phyloP scores from a whole-genome alignment of 2,113 vertebrate species.

The Tachysurus vachellii region DNA sequence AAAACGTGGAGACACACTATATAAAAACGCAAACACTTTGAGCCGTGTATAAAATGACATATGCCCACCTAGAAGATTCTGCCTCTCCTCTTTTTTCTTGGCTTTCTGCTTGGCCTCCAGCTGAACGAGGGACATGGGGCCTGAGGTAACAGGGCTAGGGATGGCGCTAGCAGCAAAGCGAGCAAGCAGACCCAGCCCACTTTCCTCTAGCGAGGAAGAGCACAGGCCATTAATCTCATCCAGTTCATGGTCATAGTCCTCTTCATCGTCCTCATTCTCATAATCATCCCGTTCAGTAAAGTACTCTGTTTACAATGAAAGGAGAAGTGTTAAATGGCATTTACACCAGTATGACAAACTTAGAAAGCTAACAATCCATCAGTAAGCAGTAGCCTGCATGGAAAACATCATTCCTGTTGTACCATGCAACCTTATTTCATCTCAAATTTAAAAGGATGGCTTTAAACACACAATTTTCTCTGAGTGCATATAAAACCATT shows the following conservation, averaged over 20 bases:
- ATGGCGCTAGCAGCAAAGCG: slow-evolving; percentile 89
- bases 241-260: slow-evolving; percentile 69
- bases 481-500: background rate
- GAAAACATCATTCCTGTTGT: background rate
- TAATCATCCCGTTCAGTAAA: slow-evolving; percentile 74
- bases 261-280: slow-evolving; percentile 72
- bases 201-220: slow-evolving; percentile 83
- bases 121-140: slow-evolving; percentile 80
- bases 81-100: slow-evolving; percentile 85
- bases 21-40: background rate
- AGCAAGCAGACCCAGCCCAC: slow-evolving; percentile 89
- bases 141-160: slow-evolving; percentile 81
- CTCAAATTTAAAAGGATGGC: background rate
- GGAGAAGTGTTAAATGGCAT: slow-evolving; percentile 49
- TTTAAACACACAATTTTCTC: background rate
- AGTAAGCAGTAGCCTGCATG: too few species aligned
- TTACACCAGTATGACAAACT: background rate
- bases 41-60: background rate
- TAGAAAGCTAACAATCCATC: background rate
- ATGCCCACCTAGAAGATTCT: slow-evolving; percentile 83
- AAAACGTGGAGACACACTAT: background rate
- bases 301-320: slow-evolving; percentile 78
- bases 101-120: slow-evolving; percentile 87
- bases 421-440: background rate
- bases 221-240: slow-evolving; percentile 73